These are phyloP conservation scores for Ailurus styani DNA, from an alignment of 2,113 vertebrate species.

Conservation along the genomic window DNA sequence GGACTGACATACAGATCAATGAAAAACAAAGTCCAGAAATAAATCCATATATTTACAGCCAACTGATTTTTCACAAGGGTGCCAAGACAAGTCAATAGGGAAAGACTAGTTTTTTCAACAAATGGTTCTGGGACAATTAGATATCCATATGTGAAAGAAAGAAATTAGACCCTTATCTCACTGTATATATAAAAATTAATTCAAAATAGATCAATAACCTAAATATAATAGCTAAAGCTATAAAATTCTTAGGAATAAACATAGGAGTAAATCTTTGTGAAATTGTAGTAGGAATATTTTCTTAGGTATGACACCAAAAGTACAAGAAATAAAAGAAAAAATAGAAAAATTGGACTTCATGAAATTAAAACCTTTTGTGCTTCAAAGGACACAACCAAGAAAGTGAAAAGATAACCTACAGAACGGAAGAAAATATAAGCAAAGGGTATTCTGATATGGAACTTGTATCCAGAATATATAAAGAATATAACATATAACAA, in stretches of 20 bases:
- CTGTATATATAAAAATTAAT: background rate
- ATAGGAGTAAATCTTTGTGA: background rate
- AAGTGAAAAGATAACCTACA: background rate
- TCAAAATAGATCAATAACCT: background rate
- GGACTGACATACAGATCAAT: background rate
- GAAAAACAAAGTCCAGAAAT: background rate
- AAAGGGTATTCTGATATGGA: background rate
- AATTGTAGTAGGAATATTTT: background rate
- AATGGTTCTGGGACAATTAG: background rate
- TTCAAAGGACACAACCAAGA: slow-evolving; percentile 14
- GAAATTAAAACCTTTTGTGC: background rate
- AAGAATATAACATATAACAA: background rate
- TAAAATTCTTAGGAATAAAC: background rate
- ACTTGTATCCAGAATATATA: background rate
- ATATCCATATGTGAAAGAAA: background rate
- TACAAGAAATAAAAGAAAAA: background rate
- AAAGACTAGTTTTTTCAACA: background rate
- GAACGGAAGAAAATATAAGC: background rate
- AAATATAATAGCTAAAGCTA: background rate
- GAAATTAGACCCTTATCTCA: background rate
- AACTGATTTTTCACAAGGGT: background rate
- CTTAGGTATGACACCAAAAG: background rate
- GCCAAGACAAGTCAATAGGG: background rate
- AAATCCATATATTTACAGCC: background rate
- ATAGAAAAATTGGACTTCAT: background rate